phyloP scores from a whole-genome alignment of 1,140 invertebrate genomes.

The Rhagoletis pomonella region DNA sequence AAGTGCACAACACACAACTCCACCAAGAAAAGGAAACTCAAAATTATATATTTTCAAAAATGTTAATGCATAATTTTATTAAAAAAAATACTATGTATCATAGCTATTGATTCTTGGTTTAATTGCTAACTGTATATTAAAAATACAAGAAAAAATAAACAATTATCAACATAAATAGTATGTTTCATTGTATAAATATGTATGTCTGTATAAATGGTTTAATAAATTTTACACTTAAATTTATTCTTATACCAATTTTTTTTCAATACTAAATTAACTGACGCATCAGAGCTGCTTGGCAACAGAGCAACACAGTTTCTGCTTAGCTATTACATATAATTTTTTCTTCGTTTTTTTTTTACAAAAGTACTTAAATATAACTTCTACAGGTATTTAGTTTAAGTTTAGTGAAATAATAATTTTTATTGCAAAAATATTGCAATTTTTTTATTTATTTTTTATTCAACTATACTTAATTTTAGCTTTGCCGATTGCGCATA shows the following conservation, averaged over 20 bases:
- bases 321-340: not conserved
- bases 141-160: not conserved
- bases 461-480: too few relatives aligned
- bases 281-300: constrained; percentile 32
- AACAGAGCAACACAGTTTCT: constrained; percentile 27
- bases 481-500: not conserved
- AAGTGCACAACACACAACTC: too few relatives aligned
- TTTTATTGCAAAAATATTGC: too few relatives aligned
- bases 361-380: not conserved
- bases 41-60: constrained; percentile 24
- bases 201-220: not conserved
- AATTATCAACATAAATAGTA: not conserved
- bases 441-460: not conserved
- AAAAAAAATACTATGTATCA: not conserved
- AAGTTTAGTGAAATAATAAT: not conserved
- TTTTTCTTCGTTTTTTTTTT: not conserved
- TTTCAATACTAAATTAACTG: constrained; percentile 9
- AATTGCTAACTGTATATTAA: not conserved
- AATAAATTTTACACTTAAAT: not conserved
- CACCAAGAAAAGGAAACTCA: not conserved
- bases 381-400: not conserved
- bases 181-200: not conserved
- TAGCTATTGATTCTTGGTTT: not conserved
- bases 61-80: constrained; percentile 35
- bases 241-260: not conserved